Evolutionary conservation across 2,888 invertebrate genomes (phyloP).

Genomic region (Rhagonycha fulva): DNA sequence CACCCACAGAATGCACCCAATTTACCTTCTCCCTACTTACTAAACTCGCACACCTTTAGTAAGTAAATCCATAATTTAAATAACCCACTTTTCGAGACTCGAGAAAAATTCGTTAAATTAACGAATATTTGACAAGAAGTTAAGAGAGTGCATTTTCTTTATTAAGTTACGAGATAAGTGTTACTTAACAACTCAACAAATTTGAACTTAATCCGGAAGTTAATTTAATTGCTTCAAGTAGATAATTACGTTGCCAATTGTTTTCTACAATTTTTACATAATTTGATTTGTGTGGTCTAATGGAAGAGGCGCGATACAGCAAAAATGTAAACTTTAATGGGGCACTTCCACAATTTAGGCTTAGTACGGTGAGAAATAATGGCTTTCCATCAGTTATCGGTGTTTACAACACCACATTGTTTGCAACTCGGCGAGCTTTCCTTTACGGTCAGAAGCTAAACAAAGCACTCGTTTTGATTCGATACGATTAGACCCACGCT

Average conservation of each 20-base stretch:
- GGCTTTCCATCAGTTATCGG: not conserved
- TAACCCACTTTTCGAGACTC: not conserved
- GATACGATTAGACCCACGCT: not conserved
- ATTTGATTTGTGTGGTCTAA: not conserved
- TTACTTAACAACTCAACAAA: not conserved
- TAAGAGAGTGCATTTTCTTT: not conserved
- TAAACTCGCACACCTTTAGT: not conserved
- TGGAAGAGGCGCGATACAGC: not conserved
- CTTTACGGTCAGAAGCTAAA: not conserved
- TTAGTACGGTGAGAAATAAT: not conserved
- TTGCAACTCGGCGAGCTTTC: not conserved
- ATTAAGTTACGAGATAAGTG: not conserved
- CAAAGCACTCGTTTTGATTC: not conserved
- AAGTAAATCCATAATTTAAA: constrained; percentile 2
- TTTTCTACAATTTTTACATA: not conserved
- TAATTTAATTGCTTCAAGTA: not conserved
- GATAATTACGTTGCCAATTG: not conserved
- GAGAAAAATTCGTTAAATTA: not conserved
- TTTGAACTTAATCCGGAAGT: not conserved
- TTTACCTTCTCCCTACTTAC: constrained; percentile 6
- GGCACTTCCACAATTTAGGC: not conserved
- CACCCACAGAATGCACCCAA: constrained; percentile 16
- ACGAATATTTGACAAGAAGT: not conserved
- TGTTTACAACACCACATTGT: not conserved
- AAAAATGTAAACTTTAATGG: not conserved